A percentile compares a stretch with the other conserved stretches of the same genome.
Conservation (phyloP, 2,797 vertebrate genomes). For the Artibeus lituratus region DNA sequence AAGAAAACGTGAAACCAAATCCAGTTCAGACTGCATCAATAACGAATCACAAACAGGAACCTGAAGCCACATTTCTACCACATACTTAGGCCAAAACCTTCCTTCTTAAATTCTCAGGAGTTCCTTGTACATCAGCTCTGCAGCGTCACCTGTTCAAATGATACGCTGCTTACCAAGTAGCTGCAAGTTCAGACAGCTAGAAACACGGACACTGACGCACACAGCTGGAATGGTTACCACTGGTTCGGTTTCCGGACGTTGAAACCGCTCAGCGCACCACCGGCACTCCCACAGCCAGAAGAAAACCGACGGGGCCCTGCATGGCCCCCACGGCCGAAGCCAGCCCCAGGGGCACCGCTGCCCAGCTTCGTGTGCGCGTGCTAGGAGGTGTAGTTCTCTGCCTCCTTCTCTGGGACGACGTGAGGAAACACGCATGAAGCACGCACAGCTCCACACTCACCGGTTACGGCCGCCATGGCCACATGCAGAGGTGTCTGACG, state of each 20-base stretch:
- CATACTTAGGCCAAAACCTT: not conserved
- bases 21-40: not conserved
- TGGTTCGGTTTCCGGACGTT: not conserved
- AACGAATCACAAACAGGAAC: constrained; percentile 9
- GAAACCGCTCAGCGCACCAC: not conserved
- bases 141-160: not conserved
- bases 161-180: not conserved
- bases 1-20: not conserved
- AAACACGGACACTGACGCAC: not conserved
- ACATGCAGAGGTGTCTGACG: not conserved
- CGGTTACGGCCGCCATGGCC: not conserved
- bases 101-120: not conserved
- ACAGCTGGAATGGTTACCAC: not conserved
- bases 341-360: not conserved
- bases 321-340: not conserved
- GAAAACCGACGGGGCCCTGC: not conserved
- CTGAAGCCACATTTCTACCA: not conserved
- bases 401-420: not conserved
- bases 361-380: not conserved
- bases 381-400: not conserved
- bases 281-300: no score
- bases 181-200: not conserved
- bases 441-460: not conserved
- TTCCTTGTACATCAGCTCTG: not conserved
- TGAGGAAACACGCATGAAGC: not conserved